phyloP scores from a whole-genome alignment of 1,140 invertebrate species.

The Ganaspis sp. region DNA sequence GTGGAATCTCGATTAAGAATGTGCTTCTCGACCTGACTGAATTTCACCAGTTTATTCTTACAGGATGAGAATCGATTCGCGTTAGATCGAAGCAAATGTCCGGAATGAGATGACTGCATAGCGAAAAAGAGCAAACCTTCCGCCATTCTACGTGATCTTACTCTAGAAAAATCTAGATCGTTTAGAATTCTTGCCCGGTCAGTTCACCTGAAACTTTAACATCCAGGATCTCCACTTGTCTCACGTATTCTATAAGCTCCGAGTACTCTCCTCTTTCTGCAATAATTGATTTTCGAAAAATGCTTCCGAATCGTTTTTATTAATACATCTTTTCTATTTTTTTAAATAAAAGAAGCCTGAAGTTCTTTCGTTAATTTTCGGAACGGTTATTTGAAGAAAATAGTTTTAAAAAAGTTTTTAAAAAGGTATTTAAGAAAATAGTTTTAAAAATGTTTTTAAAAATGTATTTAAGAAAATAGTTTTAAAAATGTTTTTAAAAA shows the following conservation, averaged over 20 bases:
- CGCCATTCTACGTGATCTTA: slow-evolving; percentile 12
- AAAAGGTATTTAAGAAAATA: too few species aligned
- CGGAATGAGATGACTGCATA: slow-evolving; percentile 5
- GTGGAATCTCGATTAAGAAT: slow-evolving; percentile 27
- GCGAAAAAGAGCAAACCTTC: slow-evolving; percentile 5
- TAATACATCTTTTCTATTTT: too few species aligned
- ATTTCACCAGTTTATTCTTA: slow-evolving; percentile 22
- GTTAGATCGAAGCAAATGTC: slow-evolving; percentile 14
- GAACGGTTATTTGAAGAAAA: too few species aligned
- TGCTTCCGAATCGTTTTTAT: too few species aligned
- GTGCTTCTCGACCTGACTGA: slow-evolving; percentile 15
- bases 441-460: too few species aligned
- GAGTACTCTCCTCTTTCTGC: not conserved
- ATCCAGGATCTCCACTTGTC: not conserved
- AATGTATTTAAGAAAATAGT: too few species aligned
- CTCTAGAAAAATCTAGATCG: slow-evolving; percentile 8
- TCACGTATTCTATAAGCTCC: slow-evolving; percentile 12
- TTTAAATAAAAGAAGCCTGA: too few species aligned
- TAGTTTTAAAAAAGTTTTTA: too few species aligned
- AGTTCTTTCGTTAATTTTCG: too few species aligned
- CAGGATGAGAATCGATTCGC: slow-evolving; percentile 24
- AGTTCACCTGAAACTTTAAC: slow-evolving; percentile 22
- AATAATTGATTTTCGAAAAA: slow-evolving; percentile 12
- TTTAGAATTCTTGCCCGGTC: slow-evolving; percentile 21
- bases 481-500: too few species aligned